Percentiles rank a stretch among this genome's conserved stretches.
Evolutionary conservation across 2,888 invertebrate genomes (phyloP).

Genomic region (Eristalis pertinax): DNA sequence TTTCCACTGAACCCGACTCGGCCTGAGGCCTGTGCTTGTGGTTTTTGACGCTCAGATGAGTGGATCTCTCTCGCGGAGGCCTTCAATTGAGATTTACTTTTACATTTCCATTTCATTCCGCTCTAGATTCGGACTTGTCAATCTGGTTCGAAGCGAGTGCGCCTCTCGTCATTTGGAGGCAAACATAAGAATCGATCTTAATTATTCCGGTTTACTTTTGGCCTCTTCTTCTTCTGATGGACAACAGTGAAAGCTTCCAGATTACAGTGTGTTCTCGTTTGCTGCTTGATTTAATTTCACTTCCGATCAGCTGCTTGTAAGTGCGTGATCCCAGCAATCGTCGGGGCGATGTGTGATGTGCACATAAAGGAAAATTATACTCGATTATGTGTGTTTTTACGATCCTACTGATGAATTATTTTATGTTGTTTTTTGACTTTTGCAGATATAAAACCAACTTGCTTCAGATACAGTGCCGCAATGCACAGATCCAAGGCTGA

Average conservation of each 20-base stretch:
- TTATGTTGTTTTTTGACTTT: background rate
- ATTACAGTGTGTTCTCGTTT: conserved; percentile 14
- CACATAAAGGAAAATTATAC: background rate
- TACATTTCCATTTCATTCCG: conserved; percentile 25
- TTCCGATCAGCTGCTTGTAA: conserved; percentile 10
- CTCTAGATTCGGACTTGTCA: conserved; percentile 44
- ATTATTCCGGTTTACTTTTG: conserved; percentile 30
- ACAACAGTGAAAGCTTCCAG: conserved; percentile 48
- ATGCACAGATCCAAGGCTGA: background rate
- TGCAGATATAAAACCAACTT: background rate
- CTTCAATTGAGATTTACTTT: background rate
- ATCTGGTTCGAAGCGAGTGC: conserved; percentile 25
- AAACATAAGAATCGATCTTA: conserved; percentile 20
- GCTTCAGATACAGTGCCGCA: background rate
- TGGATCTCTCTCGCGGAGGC: background rate
- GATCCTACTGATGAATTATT: background rate
- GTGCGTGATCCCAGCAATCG: background rate
- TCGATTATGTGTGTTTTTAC: background rate
- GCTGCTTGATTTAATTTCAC: conserved; percentile 27
- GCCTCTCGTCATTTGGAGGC: background rate
- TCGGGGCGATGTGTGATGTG: background rate
- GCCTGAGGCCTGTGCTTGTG: conserved; percentile 25
- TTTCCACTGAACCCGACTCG: conserved; percentile 61
- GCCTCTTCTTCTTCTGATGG: background rate
- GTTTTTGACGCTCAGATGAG: background rate